Conservation (phyloP, 1,140 invertebrate genomes). For the Tenebrio molitor region DNA sequence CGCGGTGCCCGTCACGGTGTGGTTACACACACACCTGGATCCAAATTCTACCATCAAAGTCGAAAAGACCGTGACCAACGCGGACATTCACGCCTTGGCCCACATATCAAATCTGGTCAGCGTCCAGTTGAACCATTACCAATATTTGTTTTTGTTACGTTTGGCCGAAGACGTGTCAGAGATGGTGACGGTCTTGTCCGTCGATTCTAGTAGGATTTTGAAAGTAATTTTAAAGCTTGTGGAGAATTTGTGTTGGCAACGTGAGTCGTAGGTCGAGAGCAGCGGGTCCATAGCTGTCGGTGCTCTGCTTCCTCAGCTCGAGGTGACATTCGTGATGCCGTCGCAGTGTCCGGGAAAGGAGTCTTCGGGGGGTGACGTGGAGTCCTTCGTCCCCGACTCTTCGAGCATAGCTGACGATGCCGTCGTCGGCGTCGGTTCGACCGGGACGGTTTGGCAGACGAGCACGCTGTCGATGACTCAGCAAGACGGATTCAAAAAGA, state of each 20-base stretch:
- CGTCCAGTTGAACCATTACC: conserved; percentile 93
- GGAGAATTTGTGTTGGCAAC: not conserved
- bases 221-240: conserved; percentile 64
- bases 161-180: conserved; percentile 86
- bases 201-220: conserved; percentile 82
- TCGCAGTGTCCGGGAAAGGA: conserved; percentile 84
- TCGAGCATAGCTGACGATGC: conserved; percentile 84
- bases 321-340: conserved; percentile 90
- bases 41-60: conserved; percentile 63
- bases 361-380: conserved; percentile 83
- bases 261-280: conserved; percentile 57
- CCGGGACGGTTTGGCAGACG: conserved; percentile 55
- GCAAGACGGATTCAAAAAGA: conserved; percentile 40
- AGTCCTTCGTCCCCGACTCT: conserved; percentile 85
- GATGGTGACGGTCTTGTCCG: conserved; percentile 82
- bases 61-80: conserved; percentile 59
- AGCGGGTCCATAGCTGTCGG: conserved; percentile 79
- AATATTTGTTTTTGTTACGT: conserved; percentile 89
- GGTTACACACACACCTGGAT: conserved; percentile 73
- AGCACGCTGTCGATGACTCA: conserved; percentile 52
- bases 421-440: conserved; percentile 60
- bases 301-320: conserved; percentile 84
- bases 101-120: conserved; percentile 85
- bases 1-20: conserved; percentile 89
- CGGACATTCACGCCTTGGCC: conserved; percentile 78